Base-by-base conservation (phyloP, 92 coral and sea anemone species). In the Parazoanthus swiftii region DNA sequence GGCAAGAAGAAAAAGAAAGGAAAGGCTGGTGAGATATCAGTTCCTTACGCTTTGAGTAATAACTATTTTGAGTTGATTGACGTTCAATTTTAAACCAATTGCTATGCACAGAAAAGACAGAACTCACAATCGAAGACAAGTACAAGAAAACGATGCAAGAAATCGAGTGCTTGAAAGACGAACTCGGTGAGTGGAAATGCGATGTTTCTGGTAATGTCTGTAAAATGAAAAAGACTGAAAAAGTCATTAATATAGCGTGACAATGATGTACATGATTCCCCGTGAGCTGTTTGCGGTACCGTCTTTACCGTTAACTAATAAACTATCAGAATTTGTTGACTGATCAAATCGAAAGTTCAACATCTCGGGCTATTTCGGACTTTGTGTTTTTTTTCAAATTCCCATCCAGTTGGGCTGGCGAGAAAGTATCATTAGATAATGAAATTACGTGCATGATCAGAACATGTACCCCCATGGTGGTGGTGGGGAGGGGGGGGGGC, bases 1-100 rank as follows among this genome's bases (percentile, higher is more conserved):
- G 96, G 94, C 54, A 97, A 95, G 95, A 97, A 97, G 95, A 97
- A 97, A 92, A 97, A 97, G 98, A 97, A 97, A 93, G 87, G 87
- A 36, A 92, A 93, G 94, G 96, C 90, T 87, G 98, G 97, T 95
- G 89, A 48, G 91, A 21, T 58, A 11, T n/a, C 25, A 6, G 51
- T 66, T 74, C 4, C 33, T 76, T 44, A 71, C 42, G 15, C 38
- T 58, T n/a, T 11, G 43, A 59, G 20, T 25, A 80, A 3, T 26
- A 48, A 20, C 10, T 6, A 26, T 0, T 44, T 21, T 13, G 33
- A 1, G 6, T 67, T 20, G 4, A 20, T 20, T 35, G 39, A 37
- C 25, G 16, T 25, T 54, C 26, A 35, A 51, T 26, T 13, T 33
- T 13, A 51, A 33, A 37, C 71, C 37, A 36, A 29, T 74, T 67